Evolutionary conservation across 2,113 vertebrate species (phyloP), one percentile per base, ranked within the genome.

Genomic region (Leiothrix lutea): DNA sequence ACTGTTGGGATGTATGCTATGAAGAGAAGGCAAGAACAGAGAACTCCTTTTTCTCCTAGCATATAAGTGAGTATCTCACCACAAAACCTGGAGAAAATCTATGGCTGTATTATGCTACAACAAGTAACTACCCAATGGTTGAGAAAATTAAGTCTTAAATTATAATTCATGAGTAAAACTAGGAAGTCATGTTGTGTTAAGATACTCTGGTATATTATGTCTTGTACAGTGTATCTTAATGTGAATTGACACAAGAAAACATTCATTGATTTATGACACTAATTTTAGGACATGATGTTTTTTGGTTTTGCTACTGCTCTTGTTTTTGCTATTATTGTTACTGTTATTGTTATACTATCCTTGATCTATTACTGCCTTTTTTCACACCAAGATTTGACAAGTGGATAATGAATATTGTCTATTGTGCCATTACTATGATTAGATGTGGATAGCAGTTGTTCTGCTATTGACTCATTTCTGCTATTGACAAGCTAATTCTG

Each of bases 371-470:
- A 91, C 94, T 94, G 84, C 45, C 95, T 96, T 97, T 97, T 96
- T 96, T 96, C 93, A 80, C 93, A 97, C 80, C 62, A 97, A 95
- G 90, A 94, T 96, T 95, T 97, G 97, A 94, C 97, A 97, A 91
- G 80, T 95, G 89, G 95, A 95, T 98, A 97, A 98, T 97, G 87
- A 96, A 94, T 97, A 97, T 98, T 96, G 97, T 97, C 97, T 97
- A 93, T 92, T 97, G 95, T 96, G 95, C 92, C 95, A 93, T 97
- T 98, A 94, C 90, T 85, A 50, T 90, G 87, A 97, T 93, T 92
- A 96, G 89, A 88, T 95, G 60, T 72, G 72, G 54, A 95, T 91
- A 96, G 86, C 44, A 95, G 57, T 97, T 97, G 77, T 96, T 97
- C 86, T 92, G 38, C 92, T 97, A 97, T 97, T 96, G 97, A 98